Evolutionary conservation across 2,888 invertebrate genomes (phyloP), one percentile per base, ranked within the genome.

Genomic region (Cheilosia variabilis): DNA sequence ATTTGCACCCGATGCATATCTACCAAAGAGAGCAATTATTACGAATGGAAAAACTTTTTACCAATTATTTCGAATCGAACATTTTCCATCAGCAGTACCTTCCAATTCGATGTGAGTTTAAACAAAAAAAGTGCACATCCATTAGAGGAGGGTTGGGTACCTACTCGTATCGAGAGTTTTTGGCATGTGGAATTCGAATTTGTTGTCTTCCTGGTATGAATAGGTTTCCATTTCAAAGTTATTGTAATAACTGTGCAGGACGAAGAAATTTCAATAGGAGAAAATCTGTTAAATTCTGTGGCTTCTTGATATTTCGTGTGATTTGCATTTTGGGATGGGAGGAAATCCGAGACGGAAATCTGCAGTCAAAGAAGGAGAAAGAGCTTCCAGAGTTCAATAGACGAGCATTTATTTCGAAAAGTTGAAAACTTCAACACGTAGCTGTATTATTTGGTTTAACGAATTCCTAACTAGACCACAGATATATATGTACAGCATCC

Each of bases 141-240:
- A 66, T 76, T 76, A 66, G 50, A 76, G 24, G 34, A 50, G 41
- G 50, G 22, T 22, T 22, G 22, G 22, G 22, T 2, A 22, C 31
- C 3, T 9, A 66, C 27, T 27, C 1, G 27, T 50, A 57, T 75
- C 15, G 50, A 52, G 66, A 76, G 76, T 76, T 75, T 58, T 31
- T 24, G 34, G 24, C 41, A 41, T 5, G 5, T 41, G 0, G 53
- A 27, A 34, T 13, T 15, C 5, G 15, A 19, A 43, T 19, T 27
- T 43, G 19, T 31, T 55, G 19, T 19, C 10, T 17, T 17, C n/a
- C 15, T n/a, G 4, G 15, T n/a, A n/a, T 10, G 45, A 15, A 58
- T 50, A 37, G 47, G 24, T 69, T 47, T 10, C 69, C 17, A 34
- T 69, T 47, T n/a, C 57, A 19, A 45, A 58, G 19, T 58, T 58